Percentiles rank a stretch among this genome's conserved stretches.
Evolutionary conservation across 2,113 vertebrate genomes (phyloP).

Genomic region (Hippocampus mohnikei): DNA sequence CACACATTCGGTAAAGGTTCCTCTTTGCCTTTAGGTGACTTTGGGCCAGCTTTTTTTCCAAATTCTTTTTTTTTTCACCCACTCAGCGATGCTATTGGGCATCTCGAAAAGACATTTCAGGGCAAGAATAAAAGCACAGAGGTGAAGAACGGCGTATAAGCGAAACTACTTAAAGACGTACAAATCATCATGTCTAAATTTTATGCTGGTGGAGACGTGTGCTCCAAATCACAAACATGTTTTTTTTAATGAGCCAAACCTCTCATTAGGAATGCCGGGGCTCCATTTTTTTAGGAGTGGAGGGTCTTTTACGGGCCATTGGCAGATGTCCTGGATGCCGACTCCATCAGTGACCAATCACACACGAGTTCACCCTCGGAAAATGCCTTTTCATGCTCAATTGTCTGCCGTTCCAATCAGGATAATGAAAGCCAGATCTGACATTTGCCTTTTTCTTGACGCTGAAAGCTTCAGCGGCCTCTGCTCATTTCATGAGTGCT

Average conservation of each 20-base stretch:
- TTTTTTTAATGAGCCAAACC: background rate
- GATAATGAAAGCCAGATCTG: conserved; percentile 48
- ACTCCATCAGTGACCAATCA: conserved; percentile 39
- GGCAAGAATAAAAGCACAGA: background rate
- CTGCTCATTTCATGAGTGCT: background rate
- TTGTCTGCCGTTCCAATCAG: conserved; percentile 60
- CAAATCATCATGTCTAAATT: background rate
- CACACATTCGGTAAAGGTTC: too few species aligned
- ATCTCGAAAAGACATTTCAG: background rate
- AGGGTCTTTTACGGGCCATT: conserved; percentile 9
- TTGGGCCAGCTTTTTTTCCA: background rate
- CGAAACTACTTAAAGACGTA: background rate
- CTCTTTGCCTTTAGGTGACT: background rate
- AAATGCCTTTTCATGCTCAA: conserved; percentile 56
- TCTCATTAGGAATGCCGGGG: conserved; percentile 10
- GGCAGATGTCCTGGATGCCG: conserved; percentile 19
- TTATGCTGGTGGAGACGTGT: background rate
- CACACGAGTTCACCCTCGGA: conserved; percentile 51
- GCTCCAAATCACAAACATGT: background rate
- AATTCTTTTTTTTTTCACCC: background rate
- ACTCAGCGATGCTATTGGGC: background rate
- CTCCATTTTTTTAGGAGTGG: conserved; percentile 8
- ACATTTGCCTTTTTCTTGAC: conserved; percentile 24
- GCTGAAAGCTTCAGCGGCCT: background rate
- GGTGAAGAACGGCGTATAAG: background rate